These are phyloP conservation scores for Leptosomus discolor DNA, from an alignment of 2,113 vertebrate species.

Conservation along the genomic window DNA sequence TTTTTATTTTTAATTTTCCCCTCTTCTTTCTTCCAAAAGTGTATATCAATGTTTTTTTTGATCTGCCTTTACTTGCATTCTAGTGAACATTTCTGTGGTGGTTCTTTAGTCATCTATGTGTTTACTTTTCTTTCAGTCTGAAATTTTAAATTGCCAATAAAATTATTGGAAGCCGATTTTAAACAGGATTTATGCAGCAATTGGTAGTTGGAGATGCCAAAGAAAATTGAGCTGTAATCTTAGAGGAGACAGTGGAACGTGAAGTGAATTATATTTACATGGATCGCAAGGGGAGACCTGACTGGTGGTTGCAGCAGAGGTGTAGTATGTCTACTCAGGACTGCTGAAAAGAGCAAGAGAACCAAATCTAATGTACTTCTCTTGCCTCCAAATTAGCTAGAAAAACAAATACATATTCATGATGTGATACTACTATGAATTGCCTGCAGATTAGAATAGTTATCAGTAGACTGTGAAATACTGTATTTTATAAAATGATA, in stretches of 20 bases:
- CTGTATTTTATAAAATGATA: not conserved
- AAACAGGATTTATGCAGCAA: not conserved
- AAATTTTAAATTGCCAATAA: conserved; percentile 14
- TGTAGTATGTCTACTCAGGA: not conserved
- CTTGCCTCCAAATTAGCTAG: not conserved
- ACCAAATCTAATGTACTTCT: not conserved
- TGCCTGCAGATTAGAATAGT: not conserved
- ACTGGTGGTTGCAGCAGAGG: not conserved
- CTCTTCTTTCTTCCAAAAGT: not conserved
- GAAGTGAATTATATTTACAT: not conserved
- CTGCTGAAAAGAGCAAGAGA: not conserved
- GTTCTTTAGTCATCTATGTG: not conserved
- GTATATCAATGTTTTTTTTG: not conserved
- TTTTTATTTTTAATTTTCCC: not conserved
- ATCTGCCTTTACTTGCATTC: not conserved
- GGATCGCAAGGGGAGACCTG: not conserved
- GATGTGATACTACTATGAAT: not conserved
- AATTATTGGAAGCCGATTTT: not conserved
- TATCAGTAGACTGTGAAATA: not conserved
- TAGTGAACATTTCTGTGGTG: not conserved
- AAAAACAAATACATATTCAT: not conserved
- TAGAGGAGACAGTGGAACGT: not conserved
- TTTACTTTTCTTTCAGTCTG: not conserved
- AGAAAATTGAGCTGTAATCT: conserved; percentile 29
- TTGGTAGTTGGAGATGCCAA: not conserved